Evolutionary conservation across 2,797 vertebrate genomes (phyloP).

Genomic region (Enteromius paludinosus): DNA sequence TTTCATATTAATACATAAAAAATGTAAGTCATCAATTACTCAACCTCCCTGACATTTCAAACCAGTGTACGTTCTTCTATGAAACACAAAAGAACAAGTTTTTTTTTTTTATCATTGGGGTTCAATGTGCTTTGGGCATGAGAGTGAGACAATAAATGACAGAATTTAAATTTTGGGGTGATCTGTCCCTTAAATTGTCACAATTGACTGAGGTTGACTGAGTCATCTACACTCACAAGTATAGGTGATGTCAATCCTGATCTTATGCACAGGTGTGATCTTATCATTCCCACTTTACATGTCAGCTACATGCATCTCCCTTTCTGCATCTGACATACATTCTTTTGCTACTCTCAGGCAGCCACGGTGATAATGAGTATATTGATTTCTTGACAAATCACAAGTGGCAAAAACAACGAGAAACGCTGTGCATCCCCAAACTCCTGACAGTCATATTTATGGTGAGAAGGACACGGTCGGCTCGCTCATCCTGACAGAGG

Average conservation of each 20-base stretch:
- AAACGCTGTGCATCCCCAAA: constrained; percentile 24
- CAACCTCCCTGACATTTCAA: neutral
- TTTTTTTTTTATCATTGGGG: no score
- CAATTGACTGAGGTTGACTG: neutral
- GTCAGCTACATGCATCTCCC: constrained; percentile 10
- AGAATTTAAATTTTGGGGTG: neutral
- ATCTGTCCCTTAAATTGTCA: neutral
- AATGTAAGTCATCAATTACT: neutral
- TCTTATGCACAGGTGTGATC: constrained; percentile 22
- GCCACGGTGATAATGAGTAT: constrained; percentile 32
- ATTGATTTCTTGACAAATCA: constrained; percentile 43
- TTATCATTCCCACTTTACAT: neutral
- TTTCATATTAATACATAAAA: neutral
- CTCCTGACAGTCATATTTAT: constrained; percentile 39
- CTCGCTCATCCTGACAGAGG: constrained; percentile 25
- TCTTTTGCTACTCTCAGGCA: constrained; percentile 14
- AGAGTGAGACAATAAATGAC: neutral
- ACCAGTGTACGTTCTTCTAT: neutral
- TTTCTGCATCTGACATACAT: constrained; percentile 28
- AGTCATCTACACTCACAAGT: neutral
- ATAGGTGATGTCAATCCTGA: neutral
- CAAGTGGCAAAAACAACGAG: constrained; percentile 26
- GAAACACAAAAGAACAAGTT: neutral
- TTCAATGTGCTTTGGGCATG: neutral
- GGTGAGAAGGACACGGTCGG: constrained; percentile 31